These are phyloP conservation scores for Enteromius argenteus DNA, from an alignment of 2,797 vertebrate genomes.

Conservation along the genomic window DNA sequence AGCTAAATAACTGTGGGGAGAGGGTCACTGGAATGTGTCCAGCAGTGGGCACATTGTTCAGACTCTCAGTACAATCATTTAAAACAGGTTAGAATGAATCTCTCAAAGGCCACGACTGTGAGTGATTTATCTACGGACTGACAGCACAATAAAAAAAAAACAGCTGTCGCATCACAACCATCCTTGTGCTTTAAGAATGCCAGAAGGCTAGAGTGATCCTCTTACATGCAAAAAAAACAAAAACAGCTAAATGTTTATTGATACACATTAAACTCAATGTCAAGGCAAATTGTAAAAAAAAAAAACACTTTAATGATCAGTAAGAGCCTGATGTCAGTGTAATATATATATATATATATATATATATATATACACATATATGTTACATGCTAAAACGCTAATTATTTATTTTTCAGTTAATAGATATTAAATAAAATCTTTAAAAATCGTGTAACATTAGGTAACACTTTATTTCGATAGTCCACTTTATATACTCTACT, in stretches of 20 bases:
- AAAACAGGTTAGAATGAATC: conserved; percentile 55
- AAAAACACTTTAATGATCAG: too few relatives aligned
- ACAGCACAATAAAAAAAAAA: conserved; percentile 43
- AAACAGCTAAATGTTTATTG: not conserved
- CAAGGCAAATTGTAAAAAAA: not conserved
- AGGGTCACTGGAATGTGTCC: conserved; percentile 60
- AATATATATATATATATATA: too few relatives aligned
- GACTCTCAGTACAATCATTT: conserved; percentile 46
- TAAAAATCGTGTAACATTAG: not conserved
- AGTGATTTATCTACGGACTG: conserved; percentile 47
- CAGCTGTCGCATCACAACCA: conserved; percentile 30
- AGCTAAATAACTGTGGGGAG: conserved; percentile 61
- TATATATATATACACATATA: too few relatives aligned
- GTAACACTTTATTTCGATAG: too few relatives aligned
- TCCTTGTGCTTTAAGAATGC: conserved; percentile 19
- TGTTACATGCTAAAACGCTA: too few relatives aligned
- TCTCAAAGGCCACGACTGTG: conserved; percentile 33
- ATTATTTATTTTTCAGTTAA: not conserved
- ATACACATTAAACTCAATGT: not conserved
- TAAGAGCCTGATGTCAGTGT: too few relatives aligned
- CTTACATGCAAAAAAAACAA: not conserved
- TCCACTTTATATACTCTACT: too few relatives aligned
- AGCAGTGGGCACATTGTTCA: conserved; percentile 68
- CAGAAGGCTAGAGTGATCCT: too few relatives aligned
- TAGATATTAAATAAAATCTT: too few relatives aligned